A percentile compares a stretch with the other conserved stretches of the same genome.
Evolutionary conservation across 2,888 invertebrate genomes (phyloP).

Genomic region (Nemoura dubitans): DNA sequence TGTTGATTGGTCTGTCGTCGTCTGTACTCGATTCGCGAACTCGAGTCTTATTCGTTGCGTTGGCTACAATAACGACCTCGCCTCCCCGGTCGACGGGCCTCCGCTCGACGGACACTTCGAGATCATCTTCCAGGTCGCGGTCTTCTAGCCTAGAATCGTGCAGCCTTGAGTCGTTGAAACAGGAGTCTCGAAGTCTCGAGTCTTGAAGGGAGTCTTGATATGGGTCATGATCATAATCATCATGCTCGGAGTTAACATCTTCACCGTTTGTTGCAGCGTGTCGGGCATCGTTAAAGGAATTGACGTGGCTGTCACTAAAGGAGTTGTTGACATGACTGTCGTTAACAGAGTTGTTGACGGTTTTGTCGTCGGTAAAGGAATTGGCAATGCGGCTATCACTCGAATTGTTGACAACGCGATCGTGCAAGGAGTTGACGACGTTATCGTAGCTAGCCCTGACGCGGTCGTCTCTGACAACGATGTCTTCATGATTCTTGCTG

Average conservation of each 20-base stretch:
- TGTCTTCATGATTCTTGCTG: background rate
- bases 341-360: background rate
- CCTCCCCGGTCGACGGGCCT: constrained; percentile 56
- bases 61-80: constrained; percentile 84
- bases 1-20: constrained; percentile 62
- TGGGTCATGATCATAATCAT: background rate
- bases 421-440: background rate
- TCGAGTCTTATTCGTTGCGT: constrained; percentile 77
- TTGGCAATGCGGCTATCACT: background rate
- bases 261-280: background rate
- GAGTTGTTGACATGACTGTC: background rate
- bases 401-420: background rate
- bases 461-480: background rate
- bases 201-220: background rate
- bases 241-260: background rate
- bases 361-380: background rate
- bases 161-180: background rate
- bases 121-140: background rate
- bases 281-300: background rate
- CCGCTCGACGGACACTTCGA: background rate
- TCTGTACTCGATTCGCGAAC: constrained; percentile 75
- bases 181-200: background rate
- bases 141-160: too few species aligned
- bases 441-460: background rate
- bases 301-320: background rate